Base-by-base conservation (phyloP, 1,140 invertebrate species). In the Sarcophaga bullata region DNA sequence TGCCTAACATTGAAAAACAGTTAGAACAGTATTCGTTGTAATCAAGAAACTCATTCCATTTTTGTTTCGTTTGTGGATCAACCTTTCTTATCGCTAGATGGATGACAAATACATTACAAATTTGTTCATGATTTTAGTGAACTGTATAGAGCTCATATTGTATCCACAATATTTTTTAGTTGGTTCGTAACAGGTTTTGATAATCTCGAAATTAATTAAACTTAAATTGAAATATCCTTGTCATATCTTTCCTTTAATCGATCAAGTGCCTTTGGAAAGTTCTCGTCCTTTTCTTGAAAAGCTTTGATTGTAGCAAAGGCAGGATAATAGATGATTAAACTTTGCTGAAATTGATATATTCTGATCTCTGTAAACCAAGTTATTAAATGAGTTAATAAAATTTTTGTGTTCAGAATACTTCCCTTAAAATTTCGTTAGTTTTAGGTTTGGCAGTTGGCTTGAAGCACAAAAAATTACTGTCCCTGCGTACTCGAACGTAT, bases 351-450 rank as follows among this genome's bases (percentile, higher is more conserved):
- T 62, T 0, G 83, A 19, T 17, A 84, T 15, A 37, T 5, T 48
- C 13, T 3, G 6, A 4, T 84, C 75, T 15, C 48, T 73, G 19
- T 84, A 1, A 6, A 84, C 81, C 9, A 83, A 48, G 25, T 68
- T 76, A 5, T 76, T 81, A 25, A 83, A 83, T 17, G 72, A 58
- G 8, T 19, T 46, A 3, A 82, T 82, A 62, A 81, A 84, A 52
- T 82, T 72, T 62, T 82, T 84, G 19, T 80, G 80, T 46, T 84
- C 75, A 10, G 62, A 11, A 80, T 82, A 84, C 73, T 82, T 84
- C 0, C 83, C 75, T 52, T 68, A 46, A 80, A 84, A 82, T 13
- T 25, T 25, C 4, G 83, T 75, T 17, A 84, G 25, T 50, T 84
- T 81, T 0, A 81, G 15, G 49, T 68, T 62, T 47, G 80, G 68